Evolutionary conservation across 2,888 invertebrate species (phyloP).

Genomic region (Acleris laterana): DNA sequence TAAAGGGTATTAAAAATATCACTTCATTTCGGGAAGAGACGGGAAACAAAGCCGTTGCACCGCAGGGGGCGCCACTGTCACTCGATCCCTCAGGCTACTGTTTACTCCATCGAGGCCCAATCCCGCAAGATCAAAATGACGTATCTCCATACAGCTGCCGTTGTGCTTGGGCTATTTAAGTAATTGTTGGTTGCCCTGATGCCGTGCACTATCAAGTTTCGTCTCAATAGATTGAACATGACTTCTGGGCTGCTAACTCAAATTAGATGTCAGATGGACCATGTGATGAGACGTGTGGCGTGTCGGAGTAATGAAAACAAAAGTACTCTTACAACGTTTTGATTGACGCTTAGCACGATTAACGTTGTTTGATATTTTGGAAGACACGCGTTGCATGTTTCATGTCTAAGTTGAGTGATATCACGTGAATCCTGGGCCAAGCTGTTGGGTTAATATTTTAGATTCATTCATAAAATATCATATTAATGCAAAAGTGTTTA

Average conservation of each 20-base stretch:
- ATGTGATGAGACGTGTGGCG: constrained; percentile 21
- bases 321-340: not conserved
- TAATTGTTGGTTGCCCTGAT: constrained; percentile 44
- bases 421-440: too few species aligned
- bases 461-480: too few species aligned
- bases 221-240: constrained; percentile 67
- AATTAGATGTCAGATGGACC: constrained; percentile 29
- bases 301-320: constrained; percentile 10
- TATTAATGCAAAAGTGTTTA: too few species aligned
- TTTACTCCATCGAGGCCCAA: constrained; percentile 63
- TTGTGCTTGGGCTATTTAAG: constrained; percentile 9
- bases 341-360: constrained; percentile 12
- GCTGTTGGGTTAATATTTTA: too few species aligned
- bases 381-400: too few species aligned
- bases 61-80: constrained; percentile 71
- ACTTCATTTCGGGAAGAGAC: constrained; percentile 30
- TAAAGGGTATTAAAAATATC: constrained; percentile 36
- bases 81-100: constrained; percentile 72
- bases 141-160: not conserved
- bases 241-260: constrained; percentile 39
- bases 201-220: constrained; percentile 65
- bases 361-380: too few species aligned
- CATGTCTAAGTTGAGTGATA: too few species aligned
- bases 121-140: constrained; percentile 17
- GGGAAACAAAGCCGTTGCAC: constrained; percentile 29